phyloP scores from a whole-genome alignment of 2,113 vertebrate genomes.

The Pristiophorus japonicus region DNA sequence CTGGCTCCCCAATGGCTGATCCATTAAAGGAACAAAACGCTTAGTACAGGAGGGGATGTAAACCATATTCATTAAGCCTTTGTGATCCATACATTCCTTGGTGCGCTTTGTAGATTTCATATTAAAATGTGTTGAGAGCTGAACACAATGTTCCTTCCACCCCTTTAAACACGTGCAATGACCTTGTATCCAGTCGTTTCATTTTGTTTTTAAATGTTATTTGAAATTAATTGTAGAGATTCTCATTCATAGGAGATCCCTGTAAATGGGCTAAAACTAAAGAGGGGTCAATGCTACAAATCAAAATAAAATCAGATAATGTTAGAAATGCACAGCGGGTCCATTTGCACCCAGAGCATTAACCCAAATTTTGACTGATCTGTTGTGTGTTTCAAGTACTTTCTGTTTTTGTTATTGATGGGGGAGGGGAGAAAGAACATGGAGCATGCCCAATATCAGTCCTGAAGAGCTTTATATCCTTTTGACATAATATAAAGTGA shows the following conservation, averaged over 20 bases:
- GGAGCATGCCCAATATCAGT: not conserved
- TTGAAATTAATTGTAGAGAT: not conserved
- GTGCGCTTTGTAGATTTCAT: not conserved
- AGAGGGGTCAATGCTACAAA: not conserved
- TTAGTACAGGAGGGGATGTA: not conserved
- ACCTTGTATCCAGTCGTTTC: not conserved
- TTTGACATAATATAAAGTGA: not conserved
- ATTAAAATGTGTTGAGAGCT: not conserved
- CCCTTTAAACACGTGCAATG: not conserved
- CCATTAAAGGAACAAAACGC: not conserved
- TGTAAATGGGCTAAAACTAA: not conserved
- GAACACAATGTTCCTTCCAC: not conserved
- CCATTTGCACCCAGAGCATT: no score
- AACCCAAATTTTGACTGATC: not conserved
- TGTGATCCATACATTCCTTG: not conserved
- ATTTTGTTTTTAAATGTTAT: not conserved
- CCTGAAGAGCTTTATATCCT: not conserved
- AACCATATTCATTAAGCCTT: not conserved
- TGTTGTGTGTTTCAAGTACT: not conserved
- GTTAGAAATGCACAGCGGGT: not conserved
- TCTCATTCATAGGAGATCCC: not conserved
- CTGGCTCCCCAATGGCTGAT: not conserved
- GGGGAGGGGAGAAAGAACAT: not conserved
- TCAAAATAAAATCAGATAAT: not conserved
- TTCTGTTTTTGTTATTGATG: not conserved